Evolutionary conservation across 2,113 vertebrate genomes (phyloP).

Genomic region (Crocuta crocuta): DNA sequence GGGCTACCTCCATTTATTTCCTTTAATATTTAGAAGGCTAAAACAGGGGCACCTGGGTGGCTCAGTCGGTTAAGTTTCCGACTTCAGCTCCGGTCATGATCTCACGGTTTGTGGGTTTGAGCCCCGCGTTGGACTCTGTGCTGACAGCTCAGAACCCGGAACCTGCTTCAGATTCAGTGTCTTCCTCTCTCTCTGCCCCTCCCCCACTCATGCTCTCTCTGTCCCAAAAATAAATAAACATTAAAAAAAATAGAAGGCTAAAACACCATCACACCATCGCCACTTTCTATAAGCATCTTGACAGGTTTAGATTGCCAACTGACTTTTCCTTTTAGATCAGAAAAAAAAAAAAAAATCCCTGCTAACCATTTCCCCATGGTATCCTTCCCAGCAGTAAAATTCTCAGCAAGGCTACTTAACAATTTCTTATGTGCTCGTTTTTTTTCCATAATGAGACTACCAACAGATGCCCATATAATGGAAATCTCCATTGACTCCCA

Average conservation of each 20-base stretch:
- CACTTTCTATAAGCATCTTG: neutral
- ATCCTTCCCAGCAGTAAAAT: conserved; percentile 16
- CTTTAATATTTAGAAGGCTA: conserved; percentile 22
- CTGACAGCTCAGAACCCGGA: too few species aligned
- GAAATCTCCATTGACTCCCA: neutral
- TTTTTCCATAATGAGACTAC: neutral
- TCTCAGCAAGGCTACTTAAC: conserved; percentile 27
- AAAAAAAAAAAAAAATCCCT: neutral
- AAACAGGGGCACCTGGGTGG: neutral
- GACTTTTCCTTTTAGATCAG: conserved; percentile 28
- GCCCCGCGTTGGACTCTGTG: too few species aligned
- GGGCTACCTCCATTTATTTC: neutral
- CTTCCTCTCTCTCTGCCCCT: too few species aligned
- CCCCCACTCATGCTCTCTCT: too few species aligned
- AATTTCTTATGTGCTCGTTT: neutral
- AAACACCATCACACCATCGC: neutral
- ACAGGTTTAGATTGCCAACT: neutral
- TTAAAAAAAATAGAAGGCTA: neutral
- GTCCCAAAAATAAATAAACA: too few species aligned
- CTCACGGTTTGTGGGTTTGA: too few species aligned
- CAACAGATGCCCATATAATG: neutral
- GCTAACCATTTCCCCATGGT: neutral
- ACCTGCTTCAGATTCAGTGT: too few species aligned
- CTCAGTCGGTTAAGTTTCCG: too few species aligned
- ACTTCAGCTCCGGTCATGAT: too few species aligned